Evolutionary conservation across 2,888 invertebrate genomes (phyloP), one percentile per base, ranked within the genome.

Genomic region (Flabesymbios commensalis): DNA sequence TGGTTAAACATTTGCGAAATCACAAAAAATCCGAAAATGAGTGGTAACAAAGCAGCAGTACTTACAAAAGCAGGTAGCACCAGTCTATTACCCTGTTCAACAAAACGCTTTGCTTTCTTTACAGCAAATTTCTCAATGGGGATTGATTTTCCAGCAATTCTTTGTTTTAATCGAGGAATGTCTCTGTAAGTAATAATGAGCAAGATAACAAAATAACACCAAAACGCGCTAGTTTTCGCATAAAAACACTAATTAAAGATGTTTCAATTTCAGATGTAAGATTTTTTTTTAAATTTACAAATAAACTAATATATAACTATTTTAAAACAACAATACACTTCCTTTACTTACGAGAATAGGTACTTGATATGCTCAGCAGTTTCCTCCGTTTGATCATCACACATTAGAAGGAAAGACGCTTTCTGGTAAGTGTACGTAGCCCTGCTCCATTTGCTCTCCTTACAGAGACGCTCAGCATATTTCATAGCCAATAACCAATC

Each of bases 101-200:
- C 87, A 83, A 88, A 96, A 54, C 94, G 87, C 69, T 89, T 88
- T 47, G 93, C 88, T 72, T 93, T 92, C 77, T 89, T 90, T n/a
- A 92, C 88, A 48, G 91, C 90, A 83, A 96, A 97, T 83, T 98
- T 98, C 83, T 98, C 97, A 88, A 96, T 90, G 1, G 98, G 97
- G 68, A 98, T 84, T 0, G 96, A 96, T 84, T 97, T 97, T 0
- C 98, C 97, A 32, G 96, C 95, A 58, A 97, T 92, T 60, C 92
- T 87, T 78, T 94, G 92, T 75, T 93, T 93, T 81, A 89, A 88
- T 56, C 86, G 86, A 2, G 94, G 91, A 3, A 93, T 92, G 72
- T 89, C 87, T 71, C 91, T 92, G 79, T 45, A 80, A 28, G n/a
- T 33, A 22, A 17, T 19, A 47, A 32, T 31, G 36, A 36, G 17